Evolutionary conservation across 2,797 vertebrate genomes (phyloP).

Genomic region (Hoplostethus atlanticus): DNA sequence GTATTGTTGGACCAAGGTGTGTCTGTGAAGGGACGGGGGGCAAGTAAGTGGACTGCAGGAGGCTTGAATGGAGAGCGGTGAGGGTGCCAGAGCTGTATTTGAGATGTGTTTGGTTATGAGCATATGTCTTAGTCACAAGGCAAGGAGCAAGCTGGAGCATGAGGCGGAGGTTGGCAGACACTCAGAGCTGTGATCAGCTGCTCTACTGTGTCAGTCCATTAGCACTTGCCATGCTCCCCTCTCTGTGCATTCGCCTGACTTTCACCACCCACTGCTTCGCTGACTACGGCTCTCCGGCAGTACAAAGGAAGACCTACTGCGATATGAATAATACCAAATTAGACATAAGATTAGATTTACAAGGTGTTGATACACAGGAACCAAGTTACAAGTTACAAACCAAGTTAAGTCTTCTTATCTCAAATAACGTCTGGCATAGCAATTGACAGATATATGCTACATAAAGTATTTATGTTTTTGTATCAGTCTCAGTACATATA

Average conservation of each 20-base stretch:
- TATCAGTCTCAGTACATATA: neutral
- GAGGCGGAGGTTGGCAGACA: slow-evolving; percentile 40
- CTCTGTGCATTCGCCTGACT: slow-evolving; percentile 35
- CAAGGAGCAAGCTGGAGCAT: slow-evolving; percentile 41
- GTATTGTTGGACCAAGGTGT: slow-evolving; percentile 43
- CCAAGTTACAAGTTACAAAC: neutral
- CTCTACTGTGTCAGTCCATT: slow-evolving; percentile 65
- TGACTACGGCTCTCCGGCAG: slow-evolving; percentile 9
- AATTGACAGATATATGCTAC: too few relatives aligned
- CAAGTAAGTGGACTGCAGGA: slow-evolving; percentile 22
- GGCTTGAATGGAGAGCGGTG: slow-evolving; percentile 43
- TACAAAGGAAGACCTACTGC: slow-evolving; percentile 34
- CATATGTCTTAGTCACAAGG: slow-evolving; percentile 71
- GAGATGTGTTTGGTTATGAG: slow-evolving; percentile 68
- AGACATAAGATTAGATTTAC: slow-evolving; percentile 16
- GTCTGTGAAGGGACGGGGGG: slow-evolving; percentile 11
- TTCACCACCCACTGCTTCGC: slow-evolving; percentile 37
- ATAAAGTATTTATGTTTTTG: neutral
- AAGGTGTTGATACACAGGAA: neutral
- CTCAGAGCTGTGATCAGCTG: slow-evolving; percentile 73
- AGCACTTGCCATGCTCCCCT: slow-evolving; percentile 43
- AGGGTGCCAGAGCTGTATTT: slow-evolving; percentile 38
- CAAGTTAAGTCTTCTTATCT: neutral
- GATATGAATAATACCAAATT: slow-evolving; percentile 30
- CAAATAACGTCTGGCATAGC: neutral